Evolutionary conservation across 2,797 vertebrate species (phyloP).

Genomic region (Mus caroli): DNA sequence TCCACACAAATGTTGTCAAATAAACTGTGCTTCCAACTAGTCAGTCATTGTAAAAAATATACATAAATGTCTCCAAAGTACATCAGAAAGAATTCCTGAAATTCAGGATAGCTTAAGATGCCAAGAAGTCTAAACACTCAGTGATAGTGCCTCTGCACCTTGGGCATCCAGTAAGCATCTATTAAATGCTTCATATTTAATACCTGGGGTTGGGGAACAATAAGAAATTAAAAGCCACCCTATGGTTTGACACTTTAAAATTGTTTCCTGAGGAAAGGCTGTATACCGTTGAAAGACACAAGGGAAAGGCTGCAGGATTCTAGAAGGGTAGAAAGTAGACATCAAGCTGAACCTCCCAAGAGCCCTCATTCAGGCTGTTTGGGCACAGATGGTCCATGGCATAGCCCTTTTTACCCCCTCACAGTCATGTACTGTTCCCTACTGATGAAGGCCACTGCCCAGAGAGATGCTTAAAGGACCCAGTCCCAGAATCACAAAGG

Average conservation of each 20-base stretch:
- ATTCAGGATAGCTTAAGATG: conserved; percentile 13
- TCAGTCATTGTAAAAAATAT: background rate
- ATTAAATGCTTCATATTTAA: conserved; percentile 31
- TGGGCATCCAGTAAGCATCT: conserved; percentile 21
- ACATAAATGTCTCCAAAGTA: background rate
- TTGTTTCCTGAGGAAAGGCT: background rate
- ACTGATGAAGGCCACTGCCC: background rate
- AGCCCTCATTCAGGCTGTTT: background rate
- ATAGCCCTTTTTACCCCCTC: background rate
- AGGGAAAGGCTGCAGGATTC: background rate
- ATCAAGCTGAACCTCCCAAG: background rate
- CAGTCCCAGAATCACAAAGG: background rate
- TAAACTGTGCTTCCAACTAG: background rate
- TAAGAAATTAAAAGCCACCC: background rate
- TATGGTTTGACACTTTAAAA: conserved; percentile 5
- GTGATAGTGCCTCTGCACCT: background rate
- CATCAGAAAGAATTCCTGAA: conserved; percentile 37
- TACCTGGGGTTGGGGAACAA: background rate
- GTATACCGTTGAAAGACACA: background rate
- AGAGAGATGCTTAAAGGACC: background rate
- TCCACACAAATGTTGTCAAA: background rate
- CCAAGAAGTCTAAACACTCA: background rate
- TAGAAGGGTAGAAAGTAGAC: conserved; percentile 1
- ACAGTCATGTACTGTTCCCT: background rate
- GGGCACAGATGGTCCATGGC: background rate